These are phyloP conservation scores for Athene cunicularia DNA, from an alignment of 2,113 vertebrate species.

Conservation along the genomic window DNA sequence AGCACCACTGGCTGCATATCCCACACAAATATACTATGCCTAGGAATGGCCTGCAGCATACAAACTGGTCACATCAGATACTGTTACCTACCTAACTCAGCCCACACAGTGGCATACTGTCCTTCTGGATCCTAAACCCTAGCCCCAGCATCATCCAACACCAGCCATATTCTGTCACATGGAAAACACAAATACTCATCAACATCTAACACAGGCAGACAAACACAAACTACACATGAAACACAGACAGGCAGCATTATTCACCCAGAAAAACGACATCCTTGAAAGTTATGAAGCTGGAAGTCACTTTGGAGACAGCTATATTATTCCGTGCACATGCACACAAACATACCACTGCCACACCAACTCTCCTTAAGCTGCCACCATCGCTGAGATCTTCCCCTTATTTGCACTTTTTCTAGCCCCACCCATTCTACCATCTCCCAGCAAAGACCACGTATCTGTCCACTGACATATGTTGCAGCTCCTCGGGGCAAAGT, in stretches of 20 bases:
- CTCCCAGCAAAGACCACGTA: not conserved
- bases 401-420: not conserved
- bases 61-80: not conserved
- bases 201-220: constrained; percentile 10
- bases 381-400: not conserved
- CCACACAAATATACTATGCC: not conserved
- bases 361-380: not conserved
- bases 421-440: not conserved
- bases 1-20: not conserved
- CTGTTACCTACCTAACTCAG: constrained; percentile 34
- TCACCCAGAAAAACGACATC: not conserved
- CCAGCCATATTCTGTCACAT: constrained; percentile 42
- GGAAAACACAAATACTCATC: constrained; percentile 45
- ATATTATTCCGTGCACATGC: not conserved
- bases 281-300: not conserved
- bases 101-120: constrained; percentile 23
- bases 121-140: constrained; percentile 6
- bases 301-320: not conserved
- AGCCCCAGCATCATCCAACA: constrained; percentile 31
- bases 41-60: constrained; percentile 17
- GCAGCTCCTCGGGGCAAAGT: not conserved
- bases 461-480: not conserved
- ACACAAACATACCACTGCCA: not conserved
- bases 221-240: constrained; percentile 13
- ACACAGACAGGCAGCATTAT: not conserved